Evolutionary conservation across 2,888 invertebrate species (phyloP), one percentile per base, ranked within the genome.

Genomic region (Mactromeris polynyma): DNA sequence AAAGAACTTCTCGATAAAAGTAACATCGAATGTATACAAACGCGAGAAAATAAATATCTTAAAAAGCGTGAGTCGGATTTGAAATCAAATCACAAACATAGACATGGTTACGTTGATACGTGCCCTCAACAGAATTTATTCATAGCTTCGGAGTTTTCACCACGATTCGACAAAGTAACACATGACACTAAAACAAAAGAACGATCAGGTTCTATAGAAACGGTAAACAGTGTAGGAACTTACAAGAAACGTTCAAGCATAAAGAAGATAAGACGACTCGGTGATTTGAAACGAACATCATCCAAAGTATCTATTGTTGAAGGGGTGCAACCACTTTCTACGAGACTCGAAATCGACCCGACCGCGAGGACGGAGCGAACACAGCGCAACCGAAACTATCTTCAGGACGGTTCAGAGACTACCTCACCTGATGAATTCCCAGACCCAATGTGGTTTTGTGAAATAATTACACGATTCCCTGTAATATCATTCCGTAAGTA

Each of bases 401-500:
- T 19, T 6, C 17, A 38, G 2, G 69, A 17, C 58, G 38, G 33
- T n/a, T n/a, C 64, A 26, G 88, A 54, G 54, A 17, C 31, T 17
- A 36, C 9, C 1, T 40, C 33, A 36, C 11, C 78, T n/a, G 51
- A 54, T 17, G 77, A 51, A 1, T 85, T 87, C 81, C 87, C 79
- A 17, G 77, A 85, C 40, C 92, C 92, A 0, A 79, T 92, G 17
- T 73, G 85, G 79, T 88, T 93, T n/a, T 93, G 93, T 84, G 86
- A 85, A 79, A 86, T 93, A 17, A 90, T 93, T 33, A 78, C 90
- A 26, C 87, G 87, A n/a, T 93, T 87, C 77, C 93, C 93, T 0
- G 19, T 93, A 19, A 40, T 89, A 77, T 89, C 91, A 31, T 93
- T 93, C 73, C 84, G 93, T 93, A 91, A 93, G 93, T 88, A 81